Evolutionary conservation across 1,140 invertebrate species (phyloP).

Genomic region (Acyrthosiphon pisum): DNA sequence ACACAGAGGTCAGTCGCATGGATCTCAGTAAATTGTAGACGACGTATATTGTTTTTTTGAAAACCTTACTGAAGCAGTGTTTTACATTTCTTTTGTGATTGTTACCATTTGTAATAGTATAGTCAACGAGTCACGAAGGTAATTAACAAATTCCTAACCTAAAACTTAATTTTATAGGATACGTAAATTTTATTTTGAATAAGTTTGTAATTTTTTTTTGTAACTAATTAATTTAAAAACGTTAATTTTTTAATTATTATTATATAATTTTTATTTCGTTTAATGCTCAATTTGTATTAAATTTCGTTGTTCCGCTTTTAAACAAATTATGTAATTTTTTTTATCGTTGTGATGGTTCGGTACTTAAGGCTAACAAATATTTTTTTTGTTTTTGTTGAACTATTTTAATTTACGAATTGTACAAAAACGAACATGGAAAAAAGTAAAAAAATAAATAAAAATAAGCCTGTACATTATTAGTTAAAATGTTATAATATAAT

Average conservation of each 20-base stretch:
- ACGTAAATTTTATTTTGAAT: slow-evolving; percentile 39
- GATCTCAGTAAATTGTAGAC: slow-evolving; percentile 54
- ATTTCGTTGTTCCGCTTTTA: slow-evolving; percentile 51
- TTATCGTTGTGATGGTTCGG: slow-evolving; percentile 56
- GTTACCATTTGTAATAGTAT: slow-evolving; percentile 56
- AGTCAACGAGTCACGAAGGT: slow-evolving; percentile 56
- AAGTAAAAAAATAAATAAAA: neutral
- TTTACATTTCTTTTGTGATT: slow-evolving; percentile 54
- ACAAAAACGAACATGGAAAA: slow-evolving; percentile 2
- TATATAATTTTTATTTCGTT: slow-evolving; percentile 55
- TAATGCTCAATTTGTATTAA: slow-evolving; percentile 55
- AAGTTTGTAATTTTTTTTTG: slow-evolving; percentile 35
- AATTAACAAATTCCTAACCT: slow-evolving; percentile 56
- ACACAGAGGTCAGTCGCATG: slow-evolving; percentile 48
- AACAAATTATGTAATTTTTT: slow-evolving; percentile 55
- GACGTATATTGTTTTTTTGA: slow-evolving; percentile 21
- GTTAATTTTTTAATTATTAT: slow-evolving; percentile 56
- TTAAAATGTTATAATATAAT: slow-evolving; percentile 44
- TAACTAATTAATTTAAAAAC: slow-evolving; percentile 50
- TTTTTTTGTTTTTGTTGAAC: slow-evolving; percentile 55
- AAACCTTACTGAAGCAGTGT: slow-evolving; percentile 44
- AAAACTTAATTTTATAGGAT: slow-evolving; percentile 54
- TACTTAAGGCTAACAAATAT: slow-evolving; percentile 56
- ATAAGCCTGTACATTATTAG: slow-evolving; percentile 41
- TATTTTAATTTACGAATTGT: slow-evolving; percentile 53